phyloP scores from a whole-genome alignment of 1,140 invertebrate genomes.

The Drosophila lacertosa region DNA sequence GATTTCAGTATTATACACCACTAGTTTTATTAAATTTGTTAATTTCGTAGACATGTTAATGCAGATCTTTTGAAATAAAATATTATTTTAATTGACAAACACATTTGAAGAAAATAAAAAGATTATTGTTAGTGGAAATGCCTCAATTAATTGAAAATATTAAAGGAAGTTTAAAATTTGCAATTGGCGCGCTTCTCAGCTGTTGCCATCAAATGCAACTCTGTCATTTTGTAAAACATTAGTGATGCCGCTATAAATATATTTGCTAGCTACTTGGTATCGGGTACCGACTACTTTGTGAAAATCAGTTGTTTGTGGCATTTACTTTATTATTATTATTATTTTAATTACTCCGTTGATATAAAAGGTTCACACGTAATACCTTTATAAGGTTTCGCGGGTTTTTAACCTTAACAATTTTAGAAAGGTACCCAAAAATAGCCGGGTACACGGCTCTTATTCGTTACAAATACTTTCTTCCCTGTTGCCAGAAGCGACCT shows the following conservation, averaged over 20 bases:
- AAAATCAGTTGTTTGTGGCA: background rate
- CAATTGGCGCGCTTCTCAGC: background rate
- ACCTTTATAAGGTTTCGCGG: background rate
- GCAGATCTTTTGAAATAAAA: background rate
- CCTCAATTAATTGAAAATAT: background rate
- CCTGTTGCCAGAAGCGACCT: constrained; percentile 64
- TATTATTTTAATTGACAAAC: background rate
- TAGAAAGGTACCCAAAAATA: background rate
- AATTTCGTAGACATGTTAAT: background rate
- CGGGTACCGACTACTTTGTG: background rate
- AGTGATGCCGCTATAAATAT: constrained; percentile 10
- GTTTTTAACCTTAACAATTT: background rate
- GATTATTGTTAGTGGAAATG: background rate
- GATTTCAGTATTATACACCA: background rate
- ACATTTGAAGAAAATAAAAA: background rate
- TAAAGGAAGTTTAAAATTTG: background rate
- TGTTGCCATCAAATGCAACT: constrained; percentile 25
- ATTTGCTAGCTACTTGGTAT: background rate
- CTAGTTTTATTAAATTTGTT: background rate
- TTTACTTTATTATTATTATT: background rate
- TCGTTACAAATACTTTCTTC: constrained; percentile 20
- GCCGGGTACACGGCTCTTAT: background rate
- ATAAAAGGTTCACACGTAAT: background rate
- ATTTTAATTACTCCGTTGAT: background rate
- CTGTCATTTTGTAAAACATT: background rate